These are phyloP conservation scores for Fabriciana adippe DNA, from an alignment of 2,888 invertebrate species.

Conservation along the genomic window DNA sequence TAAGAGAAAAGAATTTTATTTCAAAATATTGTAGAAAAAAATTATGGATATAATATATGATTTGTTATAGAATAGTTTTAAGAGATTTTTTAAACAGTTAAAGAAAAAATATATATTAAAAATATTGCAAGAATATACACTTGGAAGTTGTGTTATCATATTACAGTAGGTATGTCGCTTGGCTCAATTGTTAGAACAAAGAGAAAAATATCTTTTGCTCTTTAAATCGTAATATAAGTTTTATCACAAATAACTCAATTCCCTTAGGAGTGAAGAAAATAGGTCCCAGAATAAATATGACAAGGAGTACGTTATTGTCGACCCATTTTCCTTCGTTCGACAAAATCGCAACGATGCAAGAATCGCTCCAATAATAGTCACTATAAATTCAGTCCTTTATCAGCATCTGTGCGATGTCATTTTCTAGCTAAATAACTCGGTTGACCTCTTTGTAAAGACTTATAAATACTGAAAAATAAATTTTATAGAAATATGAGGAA, in stretches of 20 bases:
- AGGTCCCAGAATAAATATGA: slow-evolving; percentile 28
- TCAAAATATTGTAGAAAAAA: too few relatives aligned
- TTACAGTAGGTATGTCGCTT: too few relatives aligned
- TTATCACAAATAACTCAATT: slow-evolving; percentile 13
- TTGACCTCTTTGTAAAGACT: neutral
- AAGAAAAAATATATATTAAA: too few relatives aligned
- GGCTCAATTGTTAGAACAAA: neutral
- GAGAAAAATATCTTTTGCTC: neutral
- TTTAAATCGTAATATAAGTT: slow-evolving; percentile 4
- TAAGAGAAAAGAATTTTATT: too few relatives aligned
- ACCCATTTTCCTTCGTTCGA: slow-evolving; percentile 31
- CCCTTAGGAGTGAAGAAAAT: slow-evolving; percentile 3
- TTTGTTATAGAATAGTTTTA: too few relatives aligned
- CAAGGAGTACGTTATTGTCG: slow-evolving; percentile 31
- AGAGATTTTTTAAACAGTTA: too few relatives aligned
- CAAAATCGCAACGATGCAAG: slow-evolving; percentile 38
- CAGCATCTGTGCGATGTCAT: slow-evolving; percentile 26
- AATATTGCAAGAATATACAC: too few relatives aligned
- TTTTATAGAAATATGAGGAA: too few relatives aligned
- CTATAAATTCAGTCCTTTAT: slow-evolving; percentile 41
- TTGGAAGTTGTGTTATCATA: too few relatives aligned
- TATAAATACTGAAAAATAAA: neutral
- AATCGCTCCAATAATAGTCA: slow-evolving; percentile 39
- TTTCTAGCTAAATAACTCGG: slow-evolving; percentile 27
- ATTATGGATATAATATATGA: too few relatives aligned